phyloP scores from a whole-genome alignment of 2,888 invertebrate genomes.

The Alviniconcha strummeri region DNA sequence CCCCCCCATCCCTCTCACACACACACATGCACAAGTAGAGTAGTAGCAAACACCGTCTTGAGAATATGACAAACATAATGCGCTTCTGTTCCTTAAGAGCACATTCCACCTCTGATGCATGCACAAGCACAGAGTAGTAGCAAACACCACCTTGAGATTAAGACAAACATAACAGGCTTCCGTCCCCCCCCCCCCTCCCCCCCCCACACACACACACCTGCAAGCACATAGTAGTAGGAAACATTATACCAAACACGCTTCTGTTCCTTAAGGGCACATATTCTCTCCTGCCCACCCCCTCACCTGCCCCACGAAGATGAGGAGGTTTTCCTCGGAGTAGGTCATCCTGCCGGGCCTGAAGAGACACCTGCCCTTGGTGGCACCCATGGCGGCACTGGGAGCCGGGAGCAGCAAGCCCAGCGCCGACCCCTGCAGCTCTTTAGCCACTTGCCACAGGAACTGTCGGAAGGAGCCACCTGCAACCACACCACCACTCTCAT shows the following conservation, averaged over 20 bases:
- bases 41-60: no score
- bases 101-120: no score
- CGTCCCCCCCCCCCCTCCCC: not conserved
- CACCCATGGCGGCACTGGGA: conserved; percentile 60
- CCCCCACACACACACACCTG: not conserved
- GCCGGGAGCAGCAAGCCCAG: conserved; percentile 67
- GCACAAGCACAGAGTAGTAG: no score
- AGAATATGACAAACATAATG: no score
- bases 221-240: not conserved
- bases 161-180: no score
- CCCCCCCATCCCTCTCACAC: no score
- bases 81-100: no score
- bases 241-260: not conserved
- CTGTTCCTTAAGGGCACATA: not conserved
- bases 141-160: no score
- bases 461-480: conserved; percentile 74
- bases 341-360: conserved; percentile 70
- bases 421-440: conserved; percentile 67
- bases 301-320: conserved; percentile 72
- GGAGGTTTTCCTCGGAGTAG: conserved; percentile 70
- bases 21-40: no score
- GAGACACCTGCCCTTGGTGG: conserved; percentile 67
- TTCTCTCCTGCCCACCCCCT: not conserved
- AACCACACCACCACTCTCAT: conserved; percentile 16
- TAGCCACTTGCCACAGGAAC: conserved; percentile 71